Percentiles rank a stretch among this genome's conserved stretches.
Evolutionary conservation across 2,113 vertebrate species (phyloP).

Genomic region (Triplophysa rosa): DNA sequence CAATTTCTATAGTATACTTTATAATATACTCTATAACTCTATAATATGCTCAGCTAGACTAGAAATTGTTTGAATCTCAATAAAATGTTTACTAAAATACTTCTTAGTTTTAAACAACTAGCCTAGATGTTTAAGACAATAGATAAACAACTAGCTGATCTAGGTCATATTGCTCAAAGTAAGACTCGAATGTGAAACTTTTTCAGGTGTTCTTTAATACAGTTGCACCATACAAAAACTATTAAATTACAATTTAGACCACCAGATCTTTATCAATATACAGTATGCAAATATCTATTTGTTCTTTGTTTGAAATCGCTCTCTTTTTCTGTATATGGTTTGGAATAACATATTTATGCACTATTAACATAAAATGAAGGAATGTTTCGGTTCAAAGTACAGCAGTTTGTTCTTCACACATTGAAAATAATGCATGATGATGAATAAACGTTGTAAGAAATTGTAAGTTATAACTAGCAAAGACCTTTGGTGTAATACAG

Average conservation of each 20-base stretch:
- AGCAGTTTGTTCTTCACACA: not conserved
- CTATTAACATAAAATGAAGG: conserved; percentile 29
- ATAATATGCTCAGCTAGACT: too few relatives aligned
- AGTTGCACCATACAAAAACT: conserved; percentile 15
- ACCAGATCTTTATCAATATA: conserved; percentile 61
- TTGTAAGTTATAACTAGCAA: not conserved
- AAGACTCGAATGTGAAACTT: not conserved
- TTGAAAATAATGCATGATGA: not conserved
- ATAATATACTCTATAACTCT: too few relatives aligned
- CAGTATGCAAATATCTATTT: conserved; percentile 60
- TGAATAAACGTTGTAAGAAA: not conserved
- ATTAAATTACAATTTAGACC: conserved; percentile 39
- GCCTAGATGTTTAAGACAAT: too few relatives aligned
- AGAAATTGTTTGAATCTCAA: too few relatives aligned
- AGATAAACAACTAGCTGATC: too few relatives aligned
- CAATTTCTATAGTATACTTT: too few relatives aligned
- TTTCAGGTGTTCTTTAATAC: conserved; percentile 32
- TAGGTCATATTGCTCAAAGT: not conserved
- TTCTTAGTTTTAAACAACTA: too few relatives aligned
- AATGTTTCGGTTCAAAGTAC: conserved; percentile 15
- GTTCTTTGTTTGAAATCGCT: conserved; percentile 48
- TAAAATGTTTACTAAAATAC: too few relatives aligned
- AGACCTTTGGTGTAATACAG: not conserved
- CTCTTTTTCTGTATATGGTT: conserved; percentile 33
- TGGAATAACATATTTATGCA: conserved; percentile 45